phyloP scores from a whole-genome alignment of 2,113 vertebrate species.

The Raja brachyura region DNA sequence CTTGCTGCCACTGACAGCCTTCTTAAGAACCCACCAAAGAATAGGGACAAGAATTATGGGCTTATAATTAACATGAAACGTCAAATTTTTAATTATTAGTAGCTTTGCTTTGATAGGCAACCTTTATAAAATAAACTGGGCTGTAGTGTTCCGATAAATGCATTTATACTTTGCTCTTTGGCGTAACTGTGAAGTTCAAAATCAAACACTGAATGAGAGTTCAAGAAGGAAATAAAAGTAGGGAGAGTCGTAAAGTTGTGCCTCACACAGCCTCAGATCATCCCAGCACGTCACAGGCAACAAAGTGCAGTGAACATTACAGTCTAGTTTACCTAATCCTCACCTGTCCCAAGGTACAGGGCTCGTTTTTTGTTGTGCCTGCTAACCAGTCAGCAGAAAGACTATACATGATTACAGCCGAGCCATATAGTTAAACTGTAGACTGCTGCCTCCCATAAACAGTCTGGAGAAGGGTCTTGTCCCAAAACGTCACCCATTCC shows the following conservation, averaged over 20 bases:
- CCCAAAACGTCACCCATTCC: too few relatives aligned
- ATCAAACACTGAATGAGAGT: background rate
- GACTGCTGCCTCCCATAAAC: too few relatives aligned
- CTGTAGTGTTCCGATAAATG: background rate
- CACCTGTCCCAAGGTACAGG: too few relatives aligned
- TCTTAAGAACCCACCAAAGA: background rate
- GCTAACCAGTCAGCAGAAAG: too few relatives aligned
- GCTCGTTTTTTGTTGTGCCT: too few relatives aligned
- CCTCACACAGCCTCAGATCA: too few relatives aligned
- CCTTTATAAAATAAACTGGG: background rate
- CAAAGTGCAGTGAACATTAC: too few relatives aligned
- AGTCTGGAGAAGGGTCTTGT: too few relatives aligned
- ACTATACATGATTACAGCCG: too few relatives aligned
- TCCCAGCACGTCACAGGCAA: too few relatives aligned
- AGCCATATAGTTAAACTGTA: too few relatives aligned
- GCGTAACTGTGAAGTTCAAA: background rate
- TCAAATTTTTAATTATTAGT: background rate
- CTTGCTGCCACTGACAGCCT: background rate
- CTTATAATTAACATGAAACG: background rate
- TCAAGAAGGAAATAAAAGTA: background rate
- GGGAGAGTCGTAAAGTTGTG: background rate
- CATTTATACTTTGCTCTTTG: background rate
- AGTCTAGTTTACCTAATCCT: too few relatives aligned
- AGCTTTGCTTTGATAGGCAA: background rate
- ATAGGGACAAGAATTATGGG: background rate